Conservation (phyloP, 2,113 vertebrate species). For the Oxygymnocypris stewartii region DNA sequence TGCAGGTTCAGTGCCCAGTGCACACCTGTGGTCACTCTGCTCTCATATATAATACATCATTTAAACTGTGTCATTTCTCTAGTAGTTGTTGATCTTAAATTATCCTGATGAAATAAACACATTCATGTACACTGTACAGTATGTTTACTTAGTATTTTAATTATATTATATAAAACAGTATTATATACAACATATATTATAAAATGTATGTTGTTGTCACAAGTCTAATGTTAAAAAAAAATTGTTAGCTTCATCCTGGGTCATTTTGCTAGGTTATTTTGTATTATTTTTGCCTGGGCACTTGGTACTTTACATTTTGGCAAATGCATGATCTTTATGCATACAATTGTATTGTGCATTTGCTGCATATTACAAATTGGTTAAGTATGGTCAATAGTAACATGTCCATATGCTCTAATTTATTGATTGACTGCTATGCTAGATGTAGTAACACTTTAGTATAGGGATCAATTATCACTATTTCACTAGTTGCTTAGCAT, state of each 20-base stretch:
- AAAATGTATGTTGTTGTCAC: background rate
- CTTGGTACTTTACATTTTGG: too few species aligned
- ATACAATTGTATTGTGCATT: background rate
- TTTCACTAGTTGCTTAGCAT: too few species aligned
- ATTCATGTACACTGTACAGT: background rate
- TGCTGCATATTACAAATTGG: too few species aligned
- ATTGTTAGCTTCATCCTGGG: background rate
- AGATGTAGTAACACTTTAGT: too few species aligned
- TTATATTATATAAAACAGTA: background rate
- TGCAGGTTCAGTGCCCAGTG: constrained; percentile 39
- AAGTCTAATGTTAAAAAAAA: background rate
- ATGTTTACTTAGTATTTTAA: background rate
- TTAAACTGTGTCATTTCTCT: background rate
- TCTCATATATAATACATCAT: background rate
- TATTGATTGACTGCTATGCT: too few species aligned
- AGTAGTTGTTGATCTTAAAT: background rate
- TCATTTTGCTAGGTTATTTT: background rate
- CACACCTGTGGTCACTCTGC: constrained; percentile 41
- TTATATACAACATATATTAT: background rate
- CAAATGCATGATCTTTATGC: too few species aligned
- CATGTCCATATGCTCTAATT: too few species aligned
- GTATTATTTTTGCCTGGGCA: too few species aligned
- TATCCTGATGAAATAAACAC: background rate
- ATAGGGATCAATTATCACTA: too few species aligned
- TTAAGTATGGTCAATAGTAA: too few species aligned